phyloP scores from a whole-genome alignment of 2,113 vertebrate species.

The Hippolais icterina region DNA sequence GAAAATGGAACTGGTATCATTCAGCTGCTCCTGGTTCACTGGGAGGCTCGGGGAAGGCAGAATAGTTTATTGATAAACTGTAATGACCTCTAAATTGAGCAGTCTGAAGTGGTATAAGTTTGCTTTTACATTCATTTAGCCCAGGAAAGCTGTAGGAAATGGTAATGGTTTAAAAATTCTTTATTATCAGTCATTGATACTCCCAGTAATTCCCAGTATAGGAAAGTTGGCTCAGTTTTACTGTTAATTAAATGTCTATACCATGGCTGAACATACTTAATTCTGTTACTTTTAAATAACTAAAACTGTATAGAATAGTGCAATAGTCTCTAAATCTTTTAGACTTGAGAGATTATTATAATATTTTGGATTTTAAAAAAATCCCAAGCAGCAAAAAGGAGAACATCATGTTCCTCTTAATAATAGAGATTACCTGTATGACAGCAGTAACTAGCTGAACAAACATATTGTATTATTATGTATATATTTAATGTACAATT shows the following conservation, averaged over 20 bases:
- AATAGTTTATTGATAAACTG: background rate
- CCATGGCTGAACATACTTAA: background rate
- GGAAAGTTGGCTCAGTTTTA: background rate
- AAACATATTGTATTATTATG: accelerated
- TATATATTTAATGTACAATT: background rate
- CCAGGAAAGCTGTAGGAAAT: background rate
- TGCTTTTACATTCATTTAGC: background rate
- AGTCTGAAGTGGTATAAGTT: background rate
- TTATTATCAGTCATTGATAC: background rate
- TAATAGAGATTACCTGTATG: background rate
- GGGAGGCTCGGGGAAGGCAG: conserved; percentile 7
- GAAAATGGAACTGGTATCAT: conserved; percentile 86
- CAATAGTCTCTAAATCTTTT: background rate
- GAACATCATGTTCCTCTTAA: background rate
- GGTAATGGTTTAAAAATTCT: background rate
- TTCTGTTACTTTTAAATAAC: background rate
- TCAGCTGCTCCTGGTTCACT: conserved; percentile 59
- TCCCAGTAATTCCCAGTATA: background rate
- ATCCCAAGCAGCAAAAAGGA: background rate
- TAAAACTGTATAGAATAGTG: background rate
- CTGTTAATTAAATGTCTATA: background rate
- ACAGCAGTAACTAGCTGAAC: background rate
- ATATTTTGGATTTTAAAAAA: background rate
- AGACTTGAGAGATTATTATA: background rate
- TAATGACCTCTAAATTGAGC: background rate